Evolutionary conservation across 2,113 vertebrate species (phyloP).

Genomic region (Lathamus discolor): DNA sequence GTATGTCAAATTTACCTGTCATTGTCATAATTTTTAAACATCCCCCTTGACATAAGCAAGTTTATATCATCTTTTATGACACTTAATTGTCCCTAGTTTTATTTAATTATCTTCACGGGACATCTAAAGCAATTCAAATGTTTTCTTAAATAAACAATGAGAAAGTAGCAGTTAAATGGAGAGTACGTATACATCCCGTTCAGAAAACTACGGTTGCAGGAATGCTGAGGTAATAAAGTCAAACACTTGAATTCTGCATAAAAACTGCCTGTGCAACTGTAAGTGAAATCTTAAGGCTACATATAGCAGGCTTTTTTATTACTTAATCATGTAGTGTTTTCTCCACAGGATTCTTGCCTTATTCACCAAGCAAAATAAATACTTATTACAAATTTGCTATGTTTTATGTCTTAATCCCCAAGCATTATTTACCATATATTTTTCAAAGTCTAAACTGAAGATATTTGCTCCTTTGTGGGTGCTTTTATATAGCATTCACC

Average conservation of each 20-base stretch:
- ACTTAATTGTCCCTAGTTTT: slow-evolving; percentile 80
- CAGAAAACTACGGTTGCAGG: background rate
- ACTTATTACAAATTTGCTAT: background rate
- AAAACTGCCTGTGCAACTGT: background rate
- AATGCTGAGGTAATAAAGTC: background rate
- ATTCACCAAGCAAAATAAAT: background rate
- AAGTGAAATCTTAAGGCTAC: background rate
- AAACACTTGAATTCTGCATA: background rate
- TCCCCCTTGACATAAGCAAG: slow-evolving; percentile 72
- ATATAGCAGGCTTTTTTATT: background rate
- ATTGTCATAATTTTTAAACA: slow-evolving; percentile 66
- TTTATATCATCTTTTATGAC: slow-evolving; percentile 73
- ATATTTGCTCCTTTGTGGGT: background rate
- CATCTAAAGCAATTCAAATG: slow-evolving; percentile 71
- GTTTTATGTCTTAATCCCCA: background rate
- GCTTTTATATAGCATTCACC: background rate
- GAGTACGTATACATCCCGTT: background rate
- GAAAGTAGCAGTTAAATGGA: slow-evolving; percentile 9
- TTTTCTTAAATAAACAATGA: slow-evolving; percentile 67
- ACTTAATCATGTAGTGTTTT: background rate
- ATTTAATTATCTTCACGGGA: slow-evolving; percentile 73
- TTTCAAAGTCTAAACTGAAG: background rate
- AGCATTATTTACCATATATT: background rate
- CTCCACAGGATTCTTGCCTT: background rate
- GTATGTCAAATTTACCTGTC: slow-evolving; percentile 72